Evolutionary conservation across 2,113 vertebrate species (phyloP), one percentile per base, ranked within the genome.

Genomic region (Jaculus jaculus): DNA sequence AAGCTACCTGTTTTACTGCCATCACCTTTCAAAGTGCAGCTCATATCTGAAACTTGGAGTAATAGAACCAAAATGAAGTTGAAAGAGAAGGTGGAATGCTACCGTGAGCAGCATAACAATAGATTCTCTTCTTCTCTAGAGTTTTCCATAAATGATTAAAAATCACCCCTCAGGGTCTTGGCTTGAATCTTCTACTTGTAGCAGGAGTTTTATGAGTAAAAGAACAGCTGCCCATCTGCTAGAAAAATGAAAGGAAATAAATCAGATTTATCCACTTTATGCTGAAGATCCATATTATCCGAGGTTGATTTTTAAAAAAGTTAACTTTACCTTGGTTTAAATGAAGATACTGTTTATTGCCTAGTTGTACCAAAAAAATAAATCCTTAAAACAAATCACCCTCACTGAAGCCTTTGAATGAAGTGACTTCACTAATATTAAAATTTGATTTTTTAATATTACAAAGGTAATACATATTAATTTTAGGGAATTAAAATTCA

Each of bases 71-170:
- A 85, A 96, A 82, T 82, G 92, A 90, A 92, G 86, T 85, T 79
- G 74, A 96, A 96, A 73, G 87, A 66, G 54, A 91, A 94, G 37
- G 15, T 51, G 84, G 84, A 96, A 81, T 71, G 71, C 28, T 78
- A 85, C 37, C 0, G n/a, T 96, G 90, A 83, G n/a, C 83, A 95
- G 90, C 78, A 92, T 96, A 94, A 79, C 90, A 93, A 85, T 96
- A 72, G 63, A 81, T 21, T 94, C 18, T 73, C 34, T 97, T 95
- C 63, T 84, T 94, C 81, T 23, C 32, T 7, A 77, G 66, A 93
- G 90, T 63, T 93, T 90, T 75, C 37, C 74, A 92, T 95, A 84
- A 96, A 93, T 95, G 92, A 96, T 97, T 96, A 96, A 96, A 95
- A 96, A 93, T 95, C 69, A 96, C 72, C 90, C 85, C 61, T 95